Conservation (phyloP, 2,113 vertebrate genomes). For the Elephantulus edwardii region DNA sequence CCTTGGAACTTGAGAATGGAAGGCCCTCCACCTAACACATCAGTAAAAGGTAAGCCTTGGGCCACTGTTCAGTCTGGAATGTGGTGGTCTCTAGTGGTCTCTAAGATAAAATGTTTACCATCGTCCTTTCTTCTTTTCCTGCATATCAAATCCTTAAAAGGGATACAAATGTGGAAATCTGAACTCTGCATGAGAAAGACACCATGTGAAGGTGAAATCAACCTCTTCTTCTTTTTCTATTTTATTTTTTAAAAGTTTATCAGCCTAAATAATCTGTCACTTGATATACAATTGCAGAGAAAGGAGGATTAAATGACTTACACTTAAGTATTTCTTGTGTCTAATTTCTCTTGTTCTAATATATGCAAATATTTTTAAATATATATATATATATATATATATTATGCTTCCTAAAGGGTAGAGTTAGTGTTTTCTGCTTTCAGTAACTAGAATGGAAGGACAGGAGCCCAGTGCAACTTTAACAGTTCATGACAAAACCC, state of each 20-base stretch:
- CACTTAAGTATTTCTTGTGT: slow-evolving; percentile 47
- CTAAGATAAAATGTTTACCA: slow-evolving; percentile 84
- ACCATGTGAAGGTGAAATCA: slow-evolving; percentile 89
- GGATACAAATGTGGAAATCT: slow-evolving; percentile 90
- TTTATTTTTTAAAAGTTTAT: slow-evolving; percentile 73
- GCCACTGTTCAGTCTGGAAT: slow-evolving; percentile 60
- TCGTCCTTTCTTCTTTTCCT: slow-evolving; percentile 88
- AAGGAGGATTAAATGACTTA: slow-evolving; percentile 44
- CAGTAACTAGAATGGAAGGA: slow-evolving; percentile 23
- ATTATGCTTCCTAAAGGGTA: slow-evolving; percentile 51
- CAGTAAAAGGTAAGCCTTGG: slow-evolving; percentile 94
- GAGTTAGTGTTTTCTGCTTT: background rate
- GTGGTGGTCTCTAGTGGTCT: slow-evolving; percentile 71
- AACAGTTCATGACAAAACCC: slow-evolving; percentile 38
- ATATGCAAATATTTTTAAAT: background rate
- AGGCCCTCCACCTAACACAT: slow-evolving; percentile 98
- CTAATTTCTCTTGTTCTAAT: slow-evolving; percentile 58
- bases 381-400: too few species aligned
- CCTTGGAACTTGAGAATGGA: slow-evolving; percentile 98
- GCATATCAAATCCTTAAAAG: slow-evolving; percentile 91
- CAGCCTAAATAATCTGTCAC: slow-evolving; percentile 63
- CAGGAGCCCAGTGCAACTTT: background rate
- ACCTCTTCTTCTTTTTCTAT: slow-evolving; percentile 85
- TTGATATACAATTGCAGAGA: slow-evolving; percentile 54
- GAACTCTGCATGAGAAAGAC: slow-evolving; percentile 90